Percentiles rank a stretch among this genome's conserved stretches.
Evolutionary conservation across 1,140 invertebrate genomes (phyloP).

Genomic region (Platyscapa corneri): DNA sequence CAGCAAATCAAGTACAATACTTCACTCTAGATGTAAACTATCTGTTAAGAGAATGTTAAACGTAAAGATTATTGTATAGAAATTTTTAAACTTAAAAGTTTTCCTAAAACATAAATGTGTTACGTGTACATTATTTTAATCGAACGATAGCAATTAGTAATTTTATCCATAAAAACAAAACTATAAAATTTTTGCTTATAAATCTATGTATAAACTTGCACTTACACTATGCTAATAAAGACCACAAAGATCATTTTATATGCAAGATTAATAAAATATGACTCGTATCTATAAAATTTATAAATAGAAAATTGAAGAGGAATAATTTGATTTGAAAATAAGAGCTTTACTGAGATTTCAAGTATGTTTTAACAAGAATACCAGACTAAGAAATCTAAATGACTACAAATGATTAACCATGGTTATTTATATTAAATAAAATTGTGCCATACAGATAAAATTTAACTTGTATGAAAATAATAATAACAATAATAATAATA

Average conservation of each 20-base stretch:
- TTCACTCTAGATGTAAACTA: no score
- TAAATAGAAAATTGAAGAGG: constrained; percentile 7
- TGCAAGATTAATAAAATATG: background rate
- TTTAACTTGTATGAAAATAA: background rate
- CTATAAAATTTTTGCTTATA: background rate
- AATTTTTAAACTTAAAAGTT: background rate
- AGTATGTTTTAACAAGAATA: constrained; percentile 3
- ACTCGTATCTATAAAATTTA: background rate
- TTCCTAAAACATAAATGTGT: background rate
- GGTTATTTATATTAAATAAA: background rate
- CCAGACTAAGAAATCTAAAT: background rate
- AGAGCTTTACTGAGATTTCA: background rate
- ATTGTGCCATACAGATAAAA: background rate
- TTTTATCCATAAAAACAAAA: background rate
- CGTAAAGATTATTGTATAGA: no score
- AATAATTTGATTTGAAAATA: background rate
- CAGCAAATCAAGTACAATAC: no score
- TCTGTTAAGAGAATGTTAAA: background rate
- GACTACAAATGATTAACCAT: background rate
- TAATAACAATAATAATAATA: no score
- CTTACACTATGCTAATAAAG: background rate
- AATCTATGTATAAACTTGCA: no score
- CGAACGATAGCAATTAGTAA: background rate
- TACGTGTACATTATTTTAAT: background rate
- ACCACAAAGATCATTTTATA: background rate